Evolutionary conservation across 2,888 invertebrate species (phyloP).

Genomic region (Eupithecia exiguata): DNA sequence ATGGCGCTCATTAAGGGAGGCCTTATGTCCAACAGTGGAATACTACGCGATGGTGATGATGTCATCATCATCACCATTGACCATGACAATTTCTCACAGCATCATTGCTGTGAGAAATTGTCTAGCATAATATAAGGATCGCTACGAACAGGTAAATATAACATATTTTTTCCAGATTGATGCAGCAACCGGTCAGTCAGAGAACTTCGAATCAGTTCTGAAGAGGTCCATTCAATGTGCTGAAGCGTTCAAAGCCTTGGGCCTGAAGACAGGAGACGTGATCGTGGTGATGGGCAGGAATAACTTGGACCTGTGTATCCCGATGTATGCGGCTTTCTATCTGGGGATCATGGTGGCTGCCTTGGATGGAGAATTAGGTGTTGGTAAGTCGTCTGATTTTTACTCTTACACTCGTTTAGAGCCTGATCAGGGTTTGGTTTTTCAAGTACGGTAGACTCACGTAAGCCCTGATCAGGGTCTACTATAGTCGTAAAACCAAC

Average conservation of each 20-base stretch:
- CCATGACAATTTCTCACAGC: no score
- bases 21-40: no score
- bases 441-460: no score
- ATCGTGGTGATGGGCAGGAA: constrained; percentile 69
- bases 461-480: no score
- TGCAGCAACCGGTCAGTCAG: constrained; percentile 32
- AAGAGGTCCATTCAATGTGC: constrained; percentile 62
- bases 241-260: constrained; percentile 57
- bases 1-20: no score
- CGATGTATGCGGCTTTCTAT: constrained; percentile 70
- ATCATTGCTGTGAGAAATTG: no score
- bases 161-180: constrained; percentile 32
- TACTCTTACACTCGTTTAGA: not conserved
- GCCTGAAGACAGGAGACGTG: constrained; percentile 66
- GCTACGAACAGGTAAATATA: no score
- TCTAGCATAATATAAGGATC: no score
- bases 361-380: constrained; percentile 44
- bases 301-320: constrained; percentile 64
- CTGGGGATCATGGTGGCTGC: constrained; percentile 58
- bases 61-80: no score
- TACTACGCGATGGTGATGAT: no score
- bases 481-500: no score
- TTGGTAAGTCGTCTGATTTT: not conserved
- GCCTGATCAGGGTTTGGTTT: no score
- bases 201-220: constrained; percentile 59